Conservation (phyloP, 2,113 vertebrate species). For the Morone saxatilis region DNA sequence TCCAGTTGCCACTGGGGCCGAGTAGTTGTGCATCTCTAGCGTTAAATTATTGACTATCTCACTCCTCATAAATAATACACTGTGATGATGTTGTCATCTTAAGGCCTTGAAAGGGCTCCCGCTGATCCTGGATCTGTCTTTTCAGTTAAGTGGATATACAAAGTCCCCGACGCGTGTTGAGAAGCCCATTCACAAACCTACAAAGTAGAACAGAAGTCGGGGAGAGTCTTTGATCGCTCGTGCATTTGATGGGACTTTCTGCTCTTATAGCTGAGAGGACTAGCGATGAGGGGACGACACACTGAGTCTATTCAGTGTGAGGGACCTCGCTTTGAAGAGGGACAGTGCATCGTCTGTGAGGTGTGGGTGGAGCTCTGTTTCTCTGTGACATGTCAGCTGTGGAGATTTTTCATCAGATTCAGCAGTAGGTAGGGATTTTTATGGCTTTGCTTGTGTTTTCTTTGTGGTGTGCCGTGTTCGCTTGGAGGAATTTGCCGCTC, state of each 20-base stretch:
- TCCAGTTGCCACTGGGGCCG: background rate
- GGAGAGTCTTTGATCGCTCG: constrained; percentile 44
- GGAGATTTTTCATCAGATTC: constrained; percentile 42
- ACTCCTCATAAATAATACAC: constrained; percentile 49
- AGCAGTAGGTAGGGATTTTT: constrained; percentile 41
- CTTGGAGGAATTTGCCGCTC: constrained; percentile 15
- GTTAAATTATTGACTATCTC: constrained; percentile 65
- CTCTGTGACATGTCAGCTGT: constrained; percentile 1
- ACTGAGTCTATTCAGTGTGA: constrained; percentile 74
- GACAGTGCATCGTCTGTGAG: constrained; percentile 58
- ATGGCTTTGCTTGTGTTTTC: constrained; percentile 9
- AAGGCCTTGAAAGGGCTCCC: constrained; percentile 1
- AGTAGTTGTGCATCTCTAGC: constrained; percentile 1
- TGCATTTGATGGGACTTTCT: constrained; percentile 42
- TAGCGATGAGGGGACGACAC: constrained; percentile 77
- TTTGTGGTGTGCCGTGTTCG: background rate
- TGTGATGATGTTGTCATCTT: constrained; percentile 37
- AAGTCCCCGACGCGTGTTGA: background rate
- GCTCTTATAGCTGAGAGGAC: constrained; percentile 72
- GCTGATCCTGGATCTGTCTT: background rate
- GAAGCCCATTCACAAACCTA: too few species aligned
- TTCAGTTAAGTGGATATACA: background rate
- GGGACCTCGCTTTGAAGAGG: constrained; percentile 45
- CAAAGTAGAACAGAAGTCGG: constrained; percentile 18
- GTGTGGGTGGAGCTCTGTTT: constrained; percentile 56